Evolutionary conservation across 2,888 invertebrate genomes (phyloP), one percentile per base, ranked within the genome.

Genomic region (Stenotaenia linearis): DNA sequence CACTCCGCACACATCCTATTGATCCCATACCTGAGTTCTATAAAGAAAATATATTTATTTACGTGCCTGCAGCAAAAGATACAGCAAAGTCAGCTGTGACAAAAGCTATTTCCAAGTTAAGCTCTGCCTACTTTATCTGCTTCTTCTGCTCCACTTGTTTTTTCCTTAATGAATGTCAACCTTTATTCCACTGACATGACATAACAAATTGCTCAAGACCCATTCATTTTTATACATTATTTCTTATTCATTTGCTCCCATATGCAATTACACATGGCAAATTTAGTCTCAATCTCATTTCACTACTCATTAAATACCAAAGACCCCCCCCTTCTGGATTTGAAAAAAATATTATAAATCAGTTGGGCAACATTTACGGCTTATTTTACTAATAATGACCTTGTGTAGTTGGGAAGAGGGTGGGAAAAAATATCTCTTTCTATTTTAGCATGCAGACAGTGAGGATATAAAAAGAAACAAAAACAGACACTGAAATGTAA

Each of bases 31-130:
- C 61, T 61, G 61, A 25, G 61, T 61, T 61, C 61, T 25, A 61
- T 61, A 61, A 61, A 61, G 61, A 61, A 61, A 61, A 61, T 61
- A 61, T 61, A 61, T 61, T 61, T 61, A 61, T 61, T 61, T 61
- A 61, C 61, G 61, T 61, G 61, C 61, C 61, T 61, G 25, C 12
- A 9, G 61, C 61, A 61, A 61, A 61, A 61, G 61, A 61, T 61
- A 61, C 61, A 61, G 61, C 61, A 61, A 61, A 61, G 25, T 61
- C 61, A 61, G 61, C 61, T 61, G 61, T 61, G 61, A 61, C 61
- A 61, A 61, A 61, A 61, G 61, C 61, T 61, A 61, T 61, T 61
- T 61, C 61, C 61, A 61, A 61, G 25, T 61, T 61, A 61, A 61
- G 61, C 61, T 61, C 61, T 61, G 61, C 61, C 61, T 61, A 61